phyloP scores from a whole-genome alignment of 2,888 invertebrate genomes.

The Chrysolina oricalcia region DNA sequence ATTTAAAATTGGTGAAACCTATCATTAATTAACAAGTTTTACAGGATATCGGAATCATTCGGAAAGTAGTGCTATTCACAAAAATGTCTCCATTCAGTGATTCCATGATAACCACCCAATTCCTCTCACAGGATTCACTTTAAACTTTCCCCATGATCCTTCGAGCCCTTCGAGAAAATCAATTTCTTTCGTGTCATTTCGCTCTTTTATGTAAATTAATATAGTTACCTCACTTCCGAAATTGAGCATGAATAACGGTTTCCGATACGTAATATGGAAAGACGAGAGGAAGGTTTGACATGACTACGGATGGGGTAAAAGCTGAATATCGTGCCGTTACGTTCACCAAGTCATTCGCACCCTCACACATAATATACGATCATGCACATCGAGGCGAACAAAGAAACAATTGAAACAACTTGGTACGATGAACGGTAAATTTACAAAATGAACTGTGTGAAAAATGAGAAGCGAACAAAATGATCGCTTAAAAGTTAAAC shows the following conservation, averaged over 20 bases:
- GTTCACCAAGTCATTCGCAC: slow-evolving; percentile 16
- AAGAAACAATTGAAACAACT: neutral
- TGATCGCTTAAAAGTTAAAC: too few relatives aligned
- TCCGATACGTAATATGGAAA: slow-evolving; percentile 38
- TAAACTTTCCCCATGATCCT: too few relatives aligned
- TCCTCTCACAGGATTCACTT: too few relatives aligned
- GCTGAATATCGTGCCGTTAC: slow-evolving; percentile 32
- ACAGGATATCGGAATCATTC: too few relatives aligned
- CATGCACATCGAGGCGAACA: neutral
- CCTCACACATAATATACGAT: slow-evolving; percentile 13
- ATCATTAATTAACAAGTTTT: too few relatives aligned
- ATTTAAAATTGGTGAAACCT: too few relatives aligned
- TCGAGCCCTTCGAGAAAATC: slow-evolving; percentile 10
- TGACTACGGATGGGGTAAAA: slow-evolving; percentile 34
- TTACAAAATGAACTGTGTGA: too few relatives aligned
- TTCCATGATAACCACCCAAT: too few relatives aligned
- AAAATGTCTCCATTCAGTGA: too few relatives aligned
- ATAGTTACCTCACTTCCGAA: slow-evolving; percentile 27
- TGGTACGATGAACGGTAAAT: too few relatives aligned
- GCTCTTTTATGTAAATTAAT: slow-evolving; percentile 30
- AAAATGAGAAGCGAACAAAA: too few relatives aligned
- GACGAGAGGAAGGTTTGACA: slow-evolving; percentile 37
- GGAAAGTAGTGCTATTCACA: too few relatives aligned
- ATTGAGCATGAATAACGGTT: slow-evolving; percentile 39
- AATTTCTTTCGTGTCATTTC: slow-evolving; percentile 18